phyloP scores from a whole-genome alignment of 2,113 vertebrate species.

The Alethe diademata region DNA sequence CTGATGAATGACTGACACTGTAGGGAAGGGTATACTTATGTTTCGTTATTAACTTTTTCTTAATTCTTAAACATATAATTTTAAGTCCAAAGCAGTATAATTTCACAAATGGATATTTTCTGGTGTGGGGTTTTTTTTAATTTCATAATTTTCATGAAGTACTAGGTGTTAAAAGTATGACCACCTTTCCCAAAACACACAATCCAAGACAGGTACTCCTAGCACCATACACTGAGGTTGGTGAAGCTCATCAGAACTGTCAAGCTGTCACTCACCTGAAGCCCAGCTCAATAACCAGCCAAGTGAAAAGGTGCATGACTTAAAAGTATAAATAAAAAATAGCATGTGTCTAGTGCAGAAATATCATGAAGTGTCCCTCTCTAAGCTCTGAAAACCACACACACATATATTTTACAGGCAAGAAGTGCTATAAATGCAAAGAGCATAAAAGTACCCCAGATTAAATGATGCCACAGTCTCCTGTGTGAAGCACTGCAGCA shows the following conservation, averaged over 20 bases:
- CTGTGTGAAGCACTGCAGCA: not conserved
- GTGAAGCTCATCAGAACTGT: not conserved
- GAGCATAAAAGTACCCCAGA: not conserved
- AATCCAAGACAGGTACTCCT: not conserved
- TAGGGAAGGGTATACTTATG: not conserved
- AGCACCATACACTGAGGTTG: not conserved
- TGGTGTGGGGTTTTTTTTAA: fast-evolving
- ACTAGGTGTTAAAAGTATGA: not conserved
- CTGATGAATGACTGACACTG: not conserved
- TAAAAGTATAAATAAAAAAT: not conserved
- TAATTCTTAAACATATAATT: not conserved
- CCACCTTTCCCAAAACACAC: not conserved
- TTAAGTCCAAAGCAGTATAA: not conserved
- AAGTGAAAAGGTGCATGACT: not conserved
- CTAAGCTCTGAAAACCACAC: not conserved
- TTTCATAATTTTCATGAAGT: not conserved
- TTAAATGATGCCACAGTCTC: fast-evolving
- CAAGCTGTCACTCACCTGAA: not conserved
- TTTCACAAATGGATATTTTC: not conserved
- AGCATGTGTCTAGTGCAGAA: not conserved
- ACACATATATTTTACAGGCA: not conserved
- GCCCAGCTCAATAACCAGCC: not conserved
- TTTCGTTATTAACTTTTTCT: not conserved
- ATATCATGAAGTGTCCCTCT: not conserved
- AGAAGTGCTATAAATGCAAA: not conserved